phyloP scores from a whole-genome alignment of 2,888 invertebrate genomes.

The Ctena decussata region DNA sequence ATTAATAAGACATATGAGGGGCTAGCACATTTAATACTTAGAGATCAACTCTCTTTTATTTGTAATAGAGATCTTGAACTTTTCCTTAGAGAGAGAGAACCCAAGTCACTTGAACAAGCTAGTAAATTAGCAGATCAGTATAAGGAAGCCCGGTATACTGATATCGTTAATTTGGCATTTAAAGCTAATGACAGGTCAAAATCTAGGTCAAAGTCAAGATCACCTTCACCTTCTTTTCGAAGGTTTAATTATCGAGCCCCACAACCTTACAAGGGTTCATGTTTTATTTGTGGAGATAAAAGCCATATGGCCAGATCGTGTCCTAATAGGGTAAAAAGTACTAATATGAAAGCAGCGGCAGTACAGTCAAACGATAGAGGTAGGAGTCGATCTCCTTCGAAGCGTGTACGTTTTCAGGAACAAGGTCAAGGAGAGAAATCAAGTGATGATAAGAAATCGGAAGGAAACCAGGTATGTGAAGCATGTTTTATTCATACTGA shows the following conservation, averaged over 20 bases:
- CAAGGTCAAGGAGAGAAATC: neutral
- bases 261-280: neutral
- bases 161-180: neutral
- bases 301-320: neutral
- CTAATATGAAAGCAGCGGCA: neutral
- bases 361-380: neutral
- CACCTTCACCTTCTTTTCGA: neutral
- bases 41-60: neutral
- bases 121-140: neutral
- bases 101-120: neutral
- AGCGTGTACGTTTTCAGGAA: no score
- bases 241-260: neutral
- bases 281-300: neutral
- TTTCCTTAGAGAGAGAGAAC: neutral
- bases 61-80: neutral
- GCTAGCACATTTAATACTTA: neutral
- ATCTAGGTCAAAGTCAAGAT: neutral
- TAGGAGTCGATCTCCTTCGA: neutral
- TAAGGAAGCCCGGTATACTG: neutral
- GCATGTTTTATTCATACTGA: neutral
- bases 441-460: neutral
- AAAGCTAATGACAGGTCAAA: neutral
- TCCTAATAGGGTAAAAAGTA: neutral
- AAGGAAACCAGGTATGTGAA: neutral
- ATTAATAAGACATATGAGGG: neutral